Evolutionary conservation across 2,113 vertebrate species (phyloP), one percentile per base, ranked within the genome.

Genomic region (Lepus europaeus): DNA sequence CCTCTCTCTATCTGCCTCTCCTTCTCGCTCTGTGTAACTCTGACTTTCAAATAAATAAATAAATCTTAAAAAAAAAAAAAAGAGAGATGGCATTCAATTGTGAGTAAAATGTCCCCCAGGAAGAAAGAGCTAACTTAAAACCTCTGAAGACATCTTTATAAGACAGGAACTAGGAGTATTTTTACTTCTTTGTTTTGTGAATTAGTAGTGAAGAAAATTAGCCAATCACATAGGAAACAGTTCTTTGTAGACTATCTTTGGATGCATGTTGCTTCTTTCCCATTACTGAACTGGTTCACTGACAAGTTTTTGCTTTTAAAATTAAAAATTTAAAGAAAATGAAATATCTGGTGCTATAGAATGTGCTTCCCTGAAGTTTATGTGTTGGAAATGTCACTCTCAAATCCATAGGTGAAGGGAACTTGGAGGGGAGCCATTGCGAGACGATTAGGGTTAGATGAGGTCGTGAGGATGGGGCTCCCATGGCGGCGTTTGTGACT

Each of bases 151-250:
- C 59, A 31, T 3, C 0, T 74, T 68, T n/a, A 6, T 80, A 82
- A 96, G 36, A 20, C 1, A 1, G 13, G 80, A 59, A 83, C 27
- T 17, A 94, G 87, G 51, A 49, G 13, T 68, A 45, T 83, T 79
- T 68, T 72, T 96, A 29, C 49, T 91, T 80, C 17, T 94, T 74
- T 95, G 16, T 25, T 96, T 96, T 95, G 2, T 53, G 91, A 72
- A 97, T 82, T 76, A 80, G 36, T 68, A 51, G 6, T 66, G 36
- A 90, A 95, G 87, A 95, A 95, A 81, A 95, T 72, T 79, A 68
- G 77, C 25, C n/a, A 74, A 7, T 96, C 93, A 92, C 76, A 77
- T 5, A 56, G 77, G 85, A 89, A 95, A 72, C 9, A 49, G 39
- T 56, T 74, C 0, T 14, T 89, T 96, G 91, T 53, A 77, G 45